Evolutionary conservation across 2,888 invertebrate genomes (phyloP), one percentile per base, ranked within the genome.

Genomic region (Hydrotaea cyrtoneurina): DNA sequence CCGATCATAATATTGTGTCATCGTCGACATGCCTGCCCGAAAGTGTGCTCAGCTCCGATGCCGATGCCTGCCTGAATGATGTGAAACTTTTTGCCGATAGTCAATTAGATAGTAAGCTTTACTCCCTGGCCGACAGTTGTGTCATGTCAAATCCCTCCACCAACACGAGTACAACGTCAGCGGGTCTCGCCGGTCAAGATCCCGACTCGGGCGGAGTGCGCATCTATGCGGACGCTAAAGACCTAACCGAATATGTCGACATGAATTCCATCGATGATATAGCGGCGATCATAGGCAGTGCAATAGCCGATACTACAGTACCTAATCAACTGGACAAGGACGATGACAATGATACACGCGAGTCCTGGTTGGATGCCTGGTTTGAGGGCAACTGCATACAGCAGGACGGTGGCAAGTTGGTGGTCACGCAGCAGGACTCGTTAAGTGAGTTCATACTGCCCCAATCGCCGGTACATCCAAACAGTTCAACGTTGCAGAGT

Each of bases 291-390:
- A 97, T 97, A 86, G 97, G 97, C 0, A 97, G 96, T 2, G 97
- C 97, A 79, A 97, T 97, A 88, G 97, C 97, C 0, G 97, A 97
- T 89, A 97, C 97, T 11, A 97, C 97, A 0, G 96, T 96, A 50
- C 95, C 96, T n/a, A 95, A 94, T 87, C 94, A 94, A 80, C 93
- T 94, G 83, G 94, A 94, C n/a, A 94, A 94, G 86, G 96, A 96
- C 86, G 96, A 96, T 75, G 95, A 95, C 0, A 93, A 94, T 90
- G 95, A 95, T 73, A 96, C 96, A 0, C 93, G 96, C 83, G 97
- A 97, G 88, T 96, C 95, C 87, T 97, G 97, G 97, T 93, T 97
- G 75, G 97, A 97, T 86, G 96, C 96, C 80, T 97, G 96, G 96
- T 96, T 97, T 87, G 96, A 96, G 83, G 95, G 95, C 10, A 96